phyloP scores from a whole-genome alignment of 2,113 vertebrate genomes.

The Euleptes europaea region DNA sequence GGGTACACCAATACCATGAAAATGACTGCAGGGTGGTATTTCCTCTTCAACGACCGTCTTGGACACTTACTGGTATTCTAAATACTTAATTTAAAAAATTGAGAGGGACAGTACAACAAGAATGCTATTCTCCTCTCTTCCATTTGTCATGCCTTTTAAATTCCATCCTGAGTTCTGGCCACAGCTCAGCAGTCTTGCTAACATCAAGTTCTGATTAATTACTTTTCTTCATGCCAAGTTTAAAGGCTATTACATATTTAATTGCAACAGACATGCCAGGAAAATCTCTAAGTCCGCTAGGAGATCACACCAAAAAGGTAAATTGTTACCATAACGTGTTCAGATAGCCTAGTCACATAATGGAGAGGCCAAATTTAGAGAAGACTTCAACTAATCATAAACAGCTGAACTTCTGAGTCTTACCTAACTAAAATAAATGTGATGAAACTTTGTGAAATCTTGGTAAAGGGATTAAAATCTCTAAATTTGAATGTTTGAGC shows the following conservation, averaged over 20 bases:
- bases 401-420: no score
- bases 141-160: not conserved
- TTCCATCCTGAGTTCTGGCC: not conserved
- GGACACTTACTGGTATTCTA: not conserved
- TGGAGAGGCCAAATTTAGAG: conserved; percentile 7
- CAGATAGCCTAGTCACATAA: not conserved
- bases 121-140: not conserved
- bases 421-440: not conserved
- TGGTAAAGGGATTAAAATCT: not conserved
- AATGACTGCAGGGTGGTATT: not conserved
- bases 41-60: not conserved
- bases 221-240: conserved; percentile 2
- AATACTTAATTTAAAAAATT: not conserved
- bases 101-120: not conserved
- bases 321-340: not conserved
- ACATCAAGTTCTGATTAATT: conserved; percentile 16
- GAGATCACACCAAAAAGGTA: conserved; percentile 14
- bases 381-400: not conserved
- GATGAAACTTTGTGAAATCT: not conserved
- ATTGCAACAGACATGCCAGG: conserved; percentile 14
- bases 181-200: not conserved
- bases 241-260: conserved; percentile 10
- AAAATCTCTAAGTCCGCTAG: not conserved
- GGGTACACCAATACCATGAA: not conserved
- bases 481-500: not conserved